These are phyloP conservation scores for Spinibarbus caldwelli DNA, from an alignment of 2,797 vertebrate genomes.

Conservation along the genomic window DNA sequence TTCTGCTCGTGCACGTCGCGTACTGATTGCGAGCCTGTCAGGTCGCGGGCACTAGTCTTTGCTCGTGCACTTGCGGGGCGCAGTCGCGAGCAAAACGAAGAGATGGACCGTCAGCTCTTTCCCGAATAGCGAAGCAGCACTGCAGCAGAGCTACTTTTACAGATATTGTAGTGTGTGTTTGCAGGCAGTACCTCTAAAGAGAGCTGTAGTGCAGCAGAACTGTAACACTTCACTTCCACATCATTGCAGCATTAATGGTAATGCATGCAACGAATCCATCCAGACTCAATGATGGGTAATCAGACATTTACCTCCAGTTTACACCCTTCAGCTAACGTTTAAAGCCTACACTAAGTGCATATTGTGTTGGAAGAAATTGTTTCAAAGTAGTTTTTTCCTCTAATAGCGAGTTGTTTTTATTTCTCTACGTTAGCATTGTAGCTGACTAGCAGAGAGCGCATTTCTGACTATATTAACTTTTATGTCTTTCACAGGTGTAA, in stretches of 20 bases:
- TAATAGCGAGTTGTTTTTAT: conserved; percentile 28
- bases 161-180: conserved; percentile 32
- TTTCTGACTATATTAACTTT: conserved; percentile 32
- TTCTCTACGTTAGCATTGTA: conserved; percentile 36
- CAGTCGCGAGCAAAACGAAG: conserved; percentile 61
- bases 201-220: conserved; percentile 22
- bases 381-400: not conserved
- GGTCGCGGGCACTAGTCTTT: conserved; percentile 28
- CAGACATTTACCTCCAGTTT: conserved; percentile 59
- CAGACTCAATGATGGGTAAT: conserved; percentile 99
- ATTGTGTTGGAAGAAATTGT: not conserved
- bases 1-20: conserved; percentile 33
- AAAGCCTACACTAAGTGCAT: not conserved
- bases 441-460: conserved; percentile 1
- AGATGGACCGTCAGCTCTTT: conserved; percentile 77
- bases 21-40: no score
- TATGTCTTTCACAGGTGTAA: conserved; percentile 86
- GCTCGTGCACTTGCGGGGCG: conserved; percentile 47
- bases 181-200: conserved; percentile 49
- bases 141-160: conserved; percentile 49
- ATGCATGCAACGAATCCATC: conserved; percentile 99
- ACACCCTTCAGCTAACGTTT: conserved; percentile 39
- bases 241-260: conserved; percentile 99
- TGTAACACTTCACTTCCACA: conserved; percentile 72
- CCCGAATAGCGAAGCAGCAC: conserved; percentile 62